Evolutionary conservation across 2,113 vertebrate species (phyloP).

Genomic region (Piprites chloris): DNA sequence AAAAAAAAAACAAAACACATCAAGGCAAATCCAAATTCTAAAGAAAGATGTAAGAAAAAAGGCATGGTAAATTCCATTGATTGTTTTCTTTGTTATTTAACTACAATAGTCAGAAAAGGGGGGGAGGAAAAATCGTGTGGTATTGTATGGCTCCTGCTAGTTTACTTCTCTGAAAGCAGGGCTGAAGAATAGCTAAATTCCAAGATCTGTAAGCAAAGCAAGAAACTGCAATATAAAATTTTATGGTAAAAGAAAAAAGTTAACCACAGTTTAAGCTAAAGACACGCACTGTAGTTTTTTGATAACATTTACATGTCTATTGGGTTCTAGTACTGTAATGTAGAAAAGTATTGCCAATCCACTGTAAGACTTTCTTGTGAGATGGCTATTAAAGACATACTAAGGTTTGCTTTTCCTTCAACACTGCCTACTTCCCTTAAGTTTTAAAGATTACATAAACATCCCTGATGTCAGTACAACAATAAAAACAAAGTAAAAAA

Average conservation of each 20-base stretch:
- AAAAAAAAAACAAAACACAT: neutral
- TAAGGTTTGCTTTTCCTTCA: neutral
- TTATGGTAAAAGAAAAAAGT: neutral
- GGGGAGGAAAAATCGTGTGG: rapidly evolving
- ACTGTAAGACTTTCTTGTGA: neutral
- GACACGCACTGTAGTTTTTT: neutral
- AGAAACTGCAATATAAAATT: neutral
- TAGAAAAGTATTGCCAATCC: neutral
- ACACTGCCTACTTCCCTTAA: neutral
- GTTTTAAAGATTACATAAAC: neutral
- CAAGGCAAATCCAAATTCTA: neutral
- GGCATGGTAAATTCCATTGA: neutral
- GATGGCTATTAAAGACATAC: neutral
- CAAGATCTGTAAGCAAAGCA: neutral
- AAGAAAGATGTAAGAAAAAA: neutral
- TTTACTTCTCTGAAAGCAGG: neutral
- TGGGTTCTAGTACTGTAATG: neutral
- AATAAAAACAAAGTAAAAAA: neutral
- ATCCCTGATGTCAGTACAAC: neutral
- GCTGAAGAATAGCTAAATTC: neutral
- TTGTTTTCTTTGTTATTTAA: neutral
- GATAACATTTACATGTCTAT: neutral
- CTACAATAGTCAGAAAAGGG: neutral
- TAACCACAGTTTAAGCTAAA: neutral
- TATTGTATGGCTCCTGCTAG: neutral